phyloP scores from a whole-genome alignment of 2,797 vertebrate genomes.

The Coccyzus lansbergi region DNA sequence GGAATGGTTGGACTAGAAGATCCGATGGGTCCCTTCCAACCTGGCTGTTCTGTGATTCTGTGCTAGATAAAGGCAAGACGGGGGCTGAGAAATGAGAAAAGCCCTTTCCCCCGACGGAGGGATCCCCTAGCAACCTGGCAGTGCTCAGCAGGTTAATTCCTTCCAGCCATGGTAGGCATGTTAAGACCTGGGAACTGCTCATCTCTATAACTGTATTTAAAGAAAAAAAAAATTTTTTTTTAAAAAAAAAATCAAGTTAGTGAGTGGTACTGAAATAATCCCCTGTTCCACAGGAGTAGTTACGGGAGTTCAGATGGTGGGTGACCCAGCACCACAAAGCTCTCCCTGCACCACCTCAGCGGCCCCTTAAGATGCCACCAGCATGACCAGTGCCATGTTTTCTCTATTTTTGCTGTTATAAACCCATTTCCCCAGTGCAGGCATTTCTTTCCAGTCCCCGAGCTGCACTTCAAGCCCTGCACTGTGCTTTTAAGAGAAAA shows the following conservation, averaged over 20 bases:
- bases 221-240: neutral
- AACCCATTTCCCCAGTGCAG: neutral
- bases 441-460: neutral
- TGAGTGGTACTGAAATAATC: neutral
- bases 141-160: neutral
- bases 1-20: too few relatives aligned
- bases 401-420: neutral
- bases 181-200: slow-evolving; percentile 58
- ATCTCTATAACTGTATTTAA: neutral
- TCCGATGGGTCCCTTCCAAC: too few relatives aligned
- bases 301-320: neutral
- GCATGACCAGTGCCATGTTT: neutral
- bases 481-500: neutral
- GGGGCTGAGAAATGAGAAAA: neutral
- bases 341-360: neutral
- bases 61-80: neutral
- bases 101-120: neutral
- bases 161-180: slow-evolving; percentile 30
- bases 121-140: neutral
- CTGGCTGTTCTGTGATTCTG: too few relatives aligned
- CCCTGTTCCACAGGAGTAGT: neutral
- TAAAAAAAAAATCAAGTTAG: neutral
- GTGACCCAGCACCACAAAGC: neutral
- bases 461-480: neutral
- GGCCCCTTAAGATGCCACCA: neutral